Base-by-base conservation (phyloP, 1,140 invertebrate species). In the Megathymus violae region DNA sequence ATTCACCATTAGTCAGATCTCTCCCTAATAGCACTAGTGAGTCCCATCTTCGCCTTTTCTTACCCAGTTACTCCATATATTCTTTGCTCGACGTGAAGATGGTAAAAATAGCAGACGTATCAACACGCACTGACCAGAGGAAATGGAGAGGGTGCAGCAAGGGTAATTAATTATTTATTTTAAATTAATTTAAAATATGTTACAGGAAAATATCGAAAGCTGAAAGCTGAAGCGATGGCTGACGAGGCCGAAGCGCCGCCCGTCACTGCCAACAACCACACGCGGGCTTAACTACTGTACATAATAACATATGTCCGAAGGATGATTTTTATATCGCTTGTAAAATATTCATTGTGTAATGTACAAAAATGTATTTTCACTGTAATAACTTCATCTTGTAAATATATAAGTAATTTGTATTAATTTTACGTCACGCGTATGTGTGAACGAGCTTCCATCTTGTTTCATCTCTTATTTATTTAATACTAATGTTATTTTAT, bases 241-340 rank as follows among this genome's bases (percentile, higher is more conserved):
- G 74, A 75, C n/a, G 84, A 84, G 41, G 80, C 78, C 0, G 85
- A 88, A 36, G 82, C 80, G 6, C 82, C 85, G 0, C 87, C 87
- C 0, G 76, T 89, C 16, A 88, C 84, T 4, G 47, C 82, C 13
- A 89, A 88, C 76, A 89, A 89, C 59, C 87, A 89, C 64, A 84
- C 86, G 9, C 51, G 82, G 0, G 75, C 83, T 5, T 89, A 84
- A 62, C 13, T 11, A 14, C n/a, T 58, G 15, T 25, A 16, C 34
- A 31, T 38, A 16, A 4, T 36, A 13, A 52, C 9, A 41, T 25
- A 31, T 31, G 19, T 22, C 5, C 1, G 7, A 31, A 6, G 7
- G n/a, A 36, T n/a, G 34, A 11, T 2, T 36, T 36, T 36, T 11
- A 36, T 36, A 36, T 11, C 1, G 34, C 34, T 36, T 36, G 34